Conservation (phyloP, 2,888 invertebrate genomes). For the Peribatodes rhomboidaria region DNA sequence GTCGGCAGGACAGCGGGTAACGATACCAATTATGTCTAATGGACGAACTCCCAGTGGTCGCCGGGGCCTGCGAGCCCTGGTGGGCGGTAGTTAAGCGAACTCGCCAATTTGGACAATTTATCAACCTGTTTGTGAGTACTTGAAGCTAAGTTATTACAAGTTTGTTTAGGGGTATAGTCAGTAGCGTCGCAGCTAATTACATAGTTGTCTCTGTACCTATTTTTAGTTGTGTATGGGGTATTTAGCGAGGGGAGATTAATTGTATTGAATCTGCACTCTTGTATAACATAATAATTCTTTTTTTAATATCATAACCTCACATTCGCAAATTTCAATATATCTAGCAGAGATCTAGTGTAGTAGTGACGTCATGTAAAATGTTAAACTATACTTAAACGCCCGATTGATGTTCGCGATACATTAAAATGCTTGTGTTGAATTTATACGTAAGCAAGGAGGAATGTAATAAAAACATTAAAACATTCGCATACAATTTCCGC, state of each 20-base stretch:
- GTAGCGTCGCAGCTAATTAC: too few relatives aligned
- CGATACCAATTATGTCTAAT: conserved; percentile 81
- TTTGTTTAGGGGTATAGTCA: not conserved
- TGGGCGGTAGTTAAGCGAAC: conserved; percentile 39
- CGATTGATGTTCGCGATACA: conserved; percentile 34
- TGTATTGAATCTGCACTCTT: not conserved
- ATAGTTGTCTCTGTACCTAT: too few relatives aligned
- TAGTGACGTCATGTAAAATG: conserved; percentile 14
- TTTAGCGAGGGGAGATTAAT: too few relatives aligned
- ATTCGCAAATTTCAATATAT: conserved; percentile 2
- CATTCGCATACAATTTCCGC: conserved; percentile 54
- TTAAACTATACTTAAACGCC: conserved; percentile 16
- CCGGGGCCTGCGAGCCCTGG: conserved; percentile 1
- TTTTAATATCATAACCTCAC: not conserved
- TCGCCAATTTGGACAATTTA: conserved; percentile 56
- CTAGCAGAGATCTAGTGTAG: conserved; percentile 2
- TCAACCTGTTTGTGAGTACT: conserved; percentile 20
- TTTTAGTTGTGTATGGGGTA: too few relatives aligned
- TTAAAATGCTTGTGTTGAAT: conserved; percentile 23
- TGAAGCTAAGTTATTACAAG: conserved; percentile 10
- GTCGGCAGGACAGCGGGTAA: conserved; percentile 36
- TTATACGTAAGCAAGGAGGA: conserved; percentile 35
- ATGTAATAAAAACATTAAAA: conserved; percentile 49
- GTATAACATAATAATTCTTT: too few relatives aligned
- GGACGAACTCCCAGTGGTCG: conserved; percentile 64